Base-by-base conservation (phyloP, 2,113 vertebrate genomes). In the Cyprinodon variegatus region DNA sequence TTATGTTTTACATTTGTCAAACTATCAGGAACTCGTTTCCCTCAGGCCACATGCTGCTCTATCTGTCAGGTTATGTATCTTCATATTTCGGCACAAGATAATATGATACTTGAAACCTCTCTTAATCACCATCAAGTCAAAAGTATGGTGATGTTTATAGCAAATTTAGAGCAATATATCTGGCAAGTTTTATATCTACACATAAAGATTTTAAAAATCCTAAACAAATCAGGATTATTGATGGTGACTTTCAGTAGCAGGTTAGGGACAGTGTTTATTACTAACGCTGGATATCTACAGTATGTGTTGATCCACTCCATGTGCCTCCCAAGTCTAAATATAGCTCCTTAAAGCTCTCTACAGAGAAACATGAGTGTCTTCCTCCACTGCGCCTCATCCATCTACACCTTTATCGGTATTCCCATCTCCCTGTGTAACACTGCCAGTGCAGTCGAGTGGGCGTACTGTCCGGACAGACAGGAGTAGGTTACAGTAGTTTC, bases 241-340 rank as follows among this genome's bases (percentile, higher is more conserved):
- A 12, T 74, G 29, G 7, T 68, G 74, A 70, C 74, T 86, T 78
- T 83, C 76, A 70, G 88, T 89, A 83, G 86, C 86, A 70, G 81
- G 76, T 86, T 76, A 70, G 76, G 69, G 72, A 79, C 69, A 41
- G 89, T 90, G 88, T 92, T 91, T 85, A 88, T 90, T 88, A 76
- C 85, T 88, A 86, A 90, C 84, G 85, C 78, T 83, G 68, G 45
- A 75, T 68, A 77, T 87, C 76, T 74, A 65, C 62, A 74, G 72
- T 36, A 86, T 68, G 82, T 83, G 90, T 86, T 86, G 81, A 89
- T 91, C 76, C 39, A 48, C 70, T 85, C 76, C 67, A 75, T 83
- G 86, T 90, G 87, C 81, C 89, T 91, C 89, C 90, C 91, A 67
- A 85, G 62, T 72, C 90, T 92, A 93, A 86, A 92, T 88, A 86